phyloP scores from a whole-genome alignment of 2,113 vertebrate genomes.

The Cavia aperea region DNA sequence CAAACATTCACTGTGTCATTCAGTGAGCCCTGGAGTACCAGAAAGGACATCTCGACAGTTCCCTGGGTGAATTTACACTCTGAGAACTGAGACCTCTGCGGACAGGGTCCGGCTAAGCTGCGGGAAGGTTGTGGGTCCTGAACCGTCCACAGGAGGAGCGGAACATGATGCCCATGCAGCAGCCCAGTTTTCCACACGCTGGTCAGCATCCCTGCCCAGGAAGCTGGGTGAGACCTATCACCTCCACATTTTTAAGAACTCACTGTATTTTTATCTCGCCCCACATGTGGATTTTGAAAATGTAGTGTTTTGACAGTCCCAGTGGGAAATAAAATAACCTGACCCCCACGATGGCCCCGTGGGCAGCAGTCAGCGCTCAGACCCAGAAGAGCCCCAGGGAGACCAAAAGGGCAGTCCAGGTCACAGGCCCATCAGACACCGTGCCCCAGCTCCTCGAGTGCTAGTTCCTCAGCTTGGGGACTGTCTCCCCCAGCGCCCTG shows the following conservation, averaged over 20 bases:
- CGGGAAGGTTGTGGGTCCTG: rapidly evolving
- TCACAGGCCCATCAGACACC: not conserved
- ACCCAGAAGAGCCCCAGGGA: no score
- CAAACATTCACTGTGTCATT: not conserved
- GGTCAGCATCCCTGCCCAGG: not conserved
- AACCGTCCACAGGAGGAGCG: not conserved
- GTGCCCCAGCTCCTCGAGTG: no score
- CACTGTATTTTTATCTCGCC: not conserved
- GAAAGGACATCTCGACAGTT: not conserved
- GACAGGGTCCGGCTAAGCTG: not conserved
- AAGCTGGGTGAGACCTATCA: not conserved
- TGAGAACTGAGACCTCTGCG: not conserved
- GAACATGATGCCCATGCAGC: rapidly evolving
- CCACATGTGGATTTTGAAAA: not conserved
- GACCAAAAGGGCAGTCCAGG: not conserved
- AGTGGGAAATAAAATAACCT: not conserved
- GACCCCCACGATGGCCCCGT: not conserved
- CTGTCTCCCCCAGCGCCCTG: not conserved
- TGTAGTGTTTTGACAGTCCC: not conserved
- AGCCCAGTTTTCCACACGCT: rapidly evolving
- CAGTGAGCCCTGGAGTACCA: not conserved
- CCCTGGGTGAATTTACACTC: no score
- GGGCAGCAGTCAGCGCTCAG: rapidly evolving
- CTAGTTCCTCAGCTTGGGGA: not conserved
- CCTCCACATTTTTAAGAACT: not conserved